Evolutionary conservation across 2,113 vertebrate genomes (phyloP).

Genomic region (Syngnathus typhle): DNA sequence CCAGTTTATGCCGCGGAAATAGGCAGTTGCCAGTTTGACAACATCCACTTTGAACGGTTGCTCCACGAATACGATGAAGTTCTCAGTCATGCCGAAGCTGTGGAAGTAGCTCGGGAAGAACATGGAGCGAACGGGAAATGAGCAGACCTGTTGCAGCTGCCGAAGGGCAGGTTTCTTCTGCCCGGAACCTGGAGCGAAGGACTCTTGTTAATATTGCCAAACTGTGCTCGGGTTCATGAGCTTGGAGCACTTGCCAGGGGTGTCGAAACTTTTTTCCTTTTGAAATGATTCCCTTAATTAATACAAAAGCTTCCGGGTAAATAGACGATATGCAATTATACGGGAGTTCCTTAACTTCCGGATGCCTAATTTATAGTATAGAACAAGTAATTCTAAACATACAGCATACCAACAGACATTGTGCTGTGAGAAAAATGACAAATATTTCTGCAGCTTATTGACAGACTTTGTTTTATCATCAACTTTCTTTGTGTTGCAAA

Average conservation of each 20-base stretch:
- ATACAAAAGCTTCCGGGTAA: no score
- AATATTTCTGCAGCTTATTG: no score
- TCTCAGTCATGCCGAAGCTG: slow-evolving; percentile 88
- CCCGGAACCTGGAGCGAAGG: slow-evolving; percentile 47
- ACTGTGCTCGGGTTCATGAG: background rate
- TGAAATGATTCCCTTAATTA: background rate
- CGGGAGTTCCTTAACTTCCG: no score
- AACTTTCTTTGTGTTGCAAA: background rate
- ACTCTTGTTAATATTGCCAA: background rate
- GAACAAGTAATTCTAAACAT: no score
- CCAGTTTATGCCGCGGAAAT: slow-evolving; percentile 81
- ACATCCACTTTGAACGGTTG: slow-evolving; percentile 87
- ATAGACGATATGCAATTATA: no score
- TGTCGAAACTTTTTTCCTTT: background rate
- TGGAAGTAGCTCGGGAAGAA: slow-evolving; percentile 88
- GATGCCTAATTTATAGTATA: no score
- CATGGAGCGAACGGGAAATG: slow-evolving; percentile 76
- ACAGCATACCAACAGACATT: no score
- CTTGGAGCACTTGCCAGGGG: background rate
- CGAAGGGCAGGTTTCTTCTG: slow-evolving; percentile 58
- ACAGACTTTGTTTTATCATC: no score
- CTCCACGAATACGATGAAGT: slow-evolving; percentile 86
- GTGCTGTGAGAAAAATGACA: no score
- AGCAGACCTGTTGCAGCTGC: slow-evolving; percentile 74
- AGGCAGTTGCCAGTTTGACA: slow-evolving; percentile 82